Conservation (phyloP, 2,113 vertebrate genomes). For the Bubalus kerabau region DNA sequence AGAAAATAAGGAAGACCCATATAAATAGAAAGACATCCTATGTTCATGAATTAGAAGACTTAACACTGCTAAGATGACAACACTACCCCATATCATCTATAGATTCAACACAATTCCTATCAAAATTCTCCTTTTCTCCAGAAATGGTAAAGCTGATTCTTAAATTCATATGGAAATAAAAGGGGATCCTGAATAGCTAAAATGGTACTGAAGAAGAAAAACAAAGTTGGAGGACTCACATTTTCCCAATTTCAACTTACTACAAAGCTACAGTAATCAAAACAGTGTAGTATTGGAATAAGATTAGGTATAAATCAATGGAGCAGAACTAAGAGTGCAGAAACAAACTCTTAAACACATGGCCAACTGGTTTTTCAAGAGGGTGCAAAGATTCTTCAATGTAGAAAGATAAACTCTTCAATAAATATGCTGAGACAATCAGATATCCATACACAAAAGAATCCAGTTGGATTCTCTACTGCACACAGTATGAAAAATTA, state of each 20-base stretch:
- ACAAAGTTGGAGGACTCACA: background rate
- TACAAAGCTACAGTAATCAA: background rate
- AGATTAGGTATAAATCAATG: background rate
- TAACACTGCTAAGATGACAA: background rate
- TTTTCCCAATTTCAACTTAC: background rate
- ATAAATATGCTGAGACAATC: background rate
- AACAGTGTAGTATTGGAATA: background rate
- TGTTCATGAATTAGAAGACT: background rate
- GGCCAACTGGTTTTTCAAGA: background rate
- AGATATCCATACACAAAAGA: background rate
- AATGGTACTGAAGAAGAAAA: background rate
- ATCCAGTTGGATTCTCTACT: background rate
- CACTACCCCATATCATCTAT: background rate
- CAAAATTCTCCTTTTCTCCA: background rate
- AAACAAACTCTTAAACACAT: background rate
- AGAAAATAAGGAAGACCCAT: background rate
- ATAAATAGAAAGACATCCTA: background rate
- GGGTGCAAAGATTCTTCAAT: background rate
- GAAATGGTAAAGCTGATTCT: background rate
- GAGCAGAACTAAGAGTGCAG: background rate
- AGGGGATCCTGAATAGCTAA: background rate
- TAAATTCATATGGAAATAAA: background rate
- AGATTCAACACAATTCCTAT: background rate
- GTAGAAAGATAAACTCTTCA: background rate
- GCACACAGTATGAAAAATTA: background rate